phyloP scores from a whole-genome alignment of 2,113 vertebrate species.

The Oryzias curvinotus region DNA sequence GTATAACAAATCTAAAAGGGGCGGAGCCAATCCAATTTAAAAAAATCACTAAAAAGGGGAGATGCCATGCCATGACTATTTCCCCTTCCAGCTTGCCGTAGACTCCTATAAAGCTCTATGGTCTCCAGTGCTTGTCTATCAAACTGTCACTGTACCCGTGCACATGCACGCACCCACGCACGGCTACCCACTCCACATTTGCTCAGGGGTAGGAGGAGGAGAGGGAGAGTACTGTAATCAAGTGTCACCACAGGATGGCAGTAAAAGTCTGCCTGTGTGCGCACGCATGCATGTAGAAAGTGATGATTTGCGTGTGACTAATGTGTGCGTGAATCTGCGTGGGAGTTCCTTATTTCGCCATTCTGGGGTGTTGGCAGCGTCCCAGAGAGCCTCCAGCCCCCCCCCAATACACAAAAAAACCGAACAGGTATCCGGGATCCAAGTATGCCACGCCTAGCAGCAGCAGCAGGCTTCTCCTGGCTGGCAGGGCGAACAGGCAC shows the following conservation, averaged over 20 bases:
- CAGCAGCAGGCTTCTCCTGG: slow-evolving; percentile 68
- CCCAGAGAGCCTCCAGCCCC: slow-evolving; percentile 46
- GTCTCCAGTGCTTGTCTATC: slow-evolving; percentile 28
- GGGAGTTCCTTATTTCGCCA: slow-evolving; percentile 81
- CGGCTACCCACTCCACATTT: slow-evolving; percentile 25
- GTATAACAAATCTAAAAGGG: too few species aligned
- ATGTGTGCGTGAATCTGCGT: slow-evolving; percentile 65
- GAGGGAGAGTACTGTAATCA: slow-evolving; percentile 65
- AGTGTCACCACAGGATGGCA: slow-evolving; percentile 79
- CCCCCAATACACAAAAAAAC: background rate
- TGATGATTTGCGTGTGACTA: slow-evolving; percentile 7
- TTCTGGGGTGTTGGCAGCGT: slow-evolving; percentile 79
- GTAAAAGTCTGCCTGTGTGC: slow-evolving; percentile 60
- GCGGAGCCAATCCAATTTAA: too few species aligned
- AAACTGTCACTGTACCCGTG: slow-evolving; percentile 22
- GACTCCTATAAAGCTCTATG: background rate
- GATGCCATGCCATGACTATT: too few species aligned
- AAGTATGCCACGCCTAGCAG: slow-evolving; percentile 55
- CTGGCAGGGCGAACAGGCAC: slow-evolving; percentile 61
- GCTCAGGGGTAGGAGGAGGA: background rate
- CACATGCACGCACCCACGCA: slow-evolving; percentile 15
- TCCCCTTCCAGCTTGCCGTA: too few species aligned
- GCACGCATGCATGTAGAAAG: slow-evolving; percentile 16
- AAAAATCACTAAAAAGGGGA: too few species aligned
- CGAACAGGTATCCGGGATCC: slow-evolving; percentile 24